These are phyloP conservation scores for Pocillopora verrucosa DNA, from an alignment of 64 coral and sea anemone genomes.

Conservation along the genomic window DNA sequence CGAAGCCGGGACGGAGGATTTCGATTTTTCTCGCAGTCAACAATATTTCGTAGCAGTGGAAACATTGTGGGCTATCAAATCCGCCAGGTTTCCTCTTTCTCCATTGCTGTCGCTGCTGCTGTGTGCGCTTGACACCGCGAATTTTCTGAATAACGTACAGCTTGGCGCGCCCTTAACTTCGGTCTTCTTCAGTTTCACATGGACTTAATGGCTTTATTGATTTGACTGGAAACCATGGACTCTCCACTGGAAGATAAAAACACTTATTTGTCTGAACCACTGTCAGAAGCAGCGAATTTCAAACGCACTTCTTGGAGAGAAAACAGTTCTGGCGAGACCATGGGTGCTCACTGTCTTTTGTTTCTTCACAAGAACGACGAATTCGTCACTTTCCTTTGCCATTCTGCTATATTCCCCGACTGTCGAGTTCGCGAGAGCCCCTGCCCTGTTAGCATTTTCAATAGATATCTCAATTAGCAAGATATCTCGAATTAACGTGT, in stretches of 20 bases:
- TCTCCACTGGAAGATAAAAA: conserved; percentile 52
- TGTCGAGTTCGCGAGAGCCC: conserved; percentile 41
- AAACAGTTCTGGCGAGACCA: conserved; percentile 57
- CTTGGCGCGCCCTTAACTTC: conserved; percentile 16
- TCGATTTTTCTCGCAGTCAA: conserved; percentile 15
- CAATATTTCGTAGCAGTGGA: conserved; percentile 31
- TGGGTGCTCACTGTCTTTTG: conserved; percentile 45
- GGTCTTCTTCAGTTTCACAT: conserved; percentile 50
- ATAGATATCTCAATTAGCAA: conserved; percentile 45
- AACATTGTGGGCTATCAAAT: conserved; percentile 49
- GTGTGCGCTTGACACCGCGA: conserved; percentile 47
- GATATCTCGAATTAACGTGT: conserved; percentile 49
- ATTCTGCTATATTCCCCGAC: conserved; percentile 11
- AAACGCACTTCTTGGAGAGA: conserved; percentile 38
- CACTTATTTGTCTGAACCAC: conserved; percentile 4
- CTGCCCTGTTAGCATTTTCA: conserved; percentile 49
- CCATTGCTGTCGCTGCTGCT: neutral
- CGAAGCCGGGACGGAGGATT: conserved; percentile 10
- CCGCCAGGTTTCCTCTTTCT: conserved; percentile 13
- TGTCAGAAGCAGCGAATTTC: neutral
- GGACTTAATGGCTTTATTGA: conserved; percentile 49
- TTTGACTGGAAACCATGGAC: conserved; percentile 25
- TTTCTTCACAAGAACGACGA: conserved; percentile 31
- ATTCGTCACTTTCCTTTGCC: conserved; percentile 27
- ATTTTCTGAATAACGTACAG: conserved; percentile 52